Evolutionary conservation across 2,113 vertebrate species (phyloP).

Genomic region (Bubo scandiacus): DNA sequence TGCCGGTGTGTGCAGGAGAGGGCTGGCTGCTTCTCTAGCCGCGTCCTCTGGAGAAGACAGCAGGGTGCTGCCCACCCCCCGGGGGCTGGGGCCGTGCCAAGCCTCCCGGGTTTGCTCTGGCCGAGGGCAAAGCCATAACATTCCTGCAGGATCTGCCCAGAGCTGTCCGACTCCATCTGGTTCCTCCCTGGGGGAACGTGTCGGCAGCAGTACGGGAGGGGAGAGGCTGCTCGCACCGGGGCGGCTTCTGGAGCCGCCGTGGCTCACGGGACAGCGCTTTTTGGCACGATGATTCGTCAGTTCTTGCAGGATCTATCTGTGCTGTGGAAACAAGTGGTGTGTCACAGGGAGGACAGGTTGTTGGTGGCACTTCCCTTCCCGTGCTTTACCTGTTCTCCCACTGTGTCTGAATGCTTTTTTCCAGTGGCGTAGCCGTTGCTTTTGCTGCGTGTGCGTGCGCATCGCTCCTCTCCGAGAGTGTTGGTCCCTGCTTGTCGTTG

Average conservation of each 20-base stretch:
- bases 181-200: background rate
- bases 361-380: background rate
- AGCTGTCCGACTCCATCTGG: background rate
- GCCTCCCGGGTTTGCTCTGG: rapidly evolving
- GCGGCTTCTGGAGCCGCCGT: background rate
- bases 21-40: background rate
- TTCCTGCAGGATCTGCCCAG: background rate
- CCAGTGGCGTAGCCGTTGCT: rapidly evolving
- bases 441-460: background rate
- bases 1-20: background rate
- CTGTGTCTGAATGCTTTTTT: rapidly evolving
- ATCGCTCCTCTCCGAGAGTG: background rate
- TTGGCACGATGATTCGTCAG: background rate
- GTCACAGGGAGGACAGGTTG: background rate
- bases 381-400: background rate
- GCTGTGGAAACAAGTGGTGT: background rate
- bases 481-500: background rate
- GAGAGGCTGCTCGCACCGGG: background rate
- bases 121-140: background rate
- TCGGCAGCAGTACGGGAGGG: background rate
- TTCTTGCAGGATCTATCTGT: background rate
- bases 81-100: background rate
- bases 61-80: background rate
- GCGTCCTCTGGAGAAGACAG: rapidly evolving
- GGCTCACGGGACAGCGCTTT: background rate